Evolutionary conservation across 2,113 vertebrate genomes (phyloP).

Genomic region (Hippocampus barbouri): DNA sequence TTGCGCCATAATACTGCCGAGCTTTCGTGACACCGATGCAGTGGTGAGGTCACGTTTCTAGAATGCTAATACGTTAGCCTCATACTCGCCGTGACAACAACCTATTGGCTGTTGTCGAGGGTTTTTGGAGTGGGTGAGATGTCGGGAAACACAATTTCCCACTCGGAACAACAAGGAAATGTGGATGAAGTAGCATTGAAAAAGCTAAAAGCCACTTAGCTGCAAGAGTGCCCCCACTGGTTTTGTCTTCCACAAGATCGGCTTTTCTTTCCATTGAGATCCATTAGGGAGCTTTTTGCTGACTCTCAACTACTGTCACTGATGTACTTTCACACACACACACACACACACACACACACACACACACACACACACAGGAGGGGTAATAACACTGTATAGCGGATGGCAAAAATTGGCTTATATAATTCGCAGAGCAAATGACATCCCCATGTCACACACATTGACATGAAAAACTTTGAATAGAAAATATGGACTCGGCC

Average conservation of each 20-base stretch:
- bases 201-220: conserved; percentile 59
- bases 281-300: conserved; percentile 51
- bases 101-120: conserved; percentile 52
- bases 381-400: conserved; percentile 19
- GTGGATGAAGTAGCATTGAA: conserved; percentile 65
- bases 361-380: conserved; percentile 3
- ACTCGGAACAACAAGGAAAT: conserved; percentile 52
- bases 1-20: conserved; percentile 38
- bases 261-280: conserved; percentile 61
- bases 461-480: conserved; percentile 19
- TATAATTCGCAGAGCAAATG: conserved; percentile 20
- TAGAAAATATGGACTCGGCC: background rate
- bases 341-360: conserved; percentile 9
- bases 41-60: conserved; percentile 58
- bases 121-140: conserved; percentile 45
- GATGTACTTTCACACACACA: conserved; percentile 19
- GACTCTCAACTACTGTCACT: conserved; percentile 42
- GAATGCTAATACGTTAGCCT: conserved; percentile 62
- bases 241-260: conserved; percentile 54
- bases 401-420: conserved; percentile 27
- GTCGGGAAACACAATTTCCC: conserved; percentile 62
- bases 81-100: conserved; percentile 50
- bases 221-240: conserved; percentile 36
- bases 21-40: conserved; percentile 64
- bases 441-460: conserved; percentile 11